A percentile compares a stretch with the other conserved stretches of the same genome.
phyloP scores from a whole-genome alignment of 2,797 vertebrate species.

The Muscicapa striata region DNA sequence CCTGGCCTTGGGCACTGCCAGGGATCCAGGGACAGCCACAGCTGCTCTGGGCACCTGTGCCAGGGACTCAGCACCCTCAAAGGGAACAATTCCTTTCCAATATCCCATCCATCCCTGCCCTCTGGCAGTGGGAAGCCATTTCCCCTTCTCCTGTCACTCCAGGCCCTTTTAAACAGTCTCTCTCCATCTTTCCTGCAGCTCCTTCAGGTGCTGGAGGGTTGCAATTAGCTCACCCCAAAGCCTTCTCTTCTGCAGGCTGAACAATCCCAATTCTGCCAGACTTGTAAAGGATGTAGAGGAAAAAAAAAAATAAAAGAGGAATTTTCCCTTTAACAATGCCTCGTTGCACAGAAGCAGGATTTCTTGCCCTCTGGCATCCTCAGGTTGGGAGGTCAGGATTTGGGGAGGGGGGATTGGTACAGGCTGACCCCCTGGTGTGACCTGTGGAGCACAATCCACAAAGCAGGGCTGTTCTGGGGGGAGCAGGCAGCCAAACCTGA shows the following conservation, averaged over 20 bases:
- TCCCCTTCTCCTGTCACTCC: neutral
- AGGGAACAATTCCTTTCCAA: rapidly evolving
- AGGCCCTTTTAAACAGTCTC: neutral
- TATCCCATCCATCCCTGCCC: rapidly evolving
- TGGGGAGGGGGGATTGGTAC: neutral
- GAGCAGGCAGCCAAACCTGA: neutral
- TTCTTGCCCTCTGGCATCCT: constrained; percentile 28
- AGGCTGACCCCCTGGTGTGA: neutral
- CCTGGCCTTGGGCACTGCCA: rapidly evolving
- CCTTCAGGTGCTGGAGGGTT: neutral
- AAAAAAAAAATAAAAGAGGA: neutral
- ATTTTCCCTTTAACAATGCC: neutral
- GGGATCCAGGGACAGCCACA: neutral
- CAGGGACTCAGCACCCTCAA: neutral
- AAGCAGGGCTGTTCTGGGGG: neutral
- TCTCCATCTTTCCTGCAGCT: neutral
- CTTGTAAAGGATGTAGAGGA: neutral
- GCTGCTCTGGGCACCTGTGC: neutral
- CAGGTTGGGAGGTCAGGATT: neutral
- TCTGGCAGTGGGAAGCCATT: neutral
- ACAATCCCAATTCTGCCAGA: neutral
- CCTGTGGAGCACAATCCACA: neutral
- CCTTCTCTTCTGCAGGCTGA: neutral
- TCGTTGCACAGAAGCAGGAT: neutral
- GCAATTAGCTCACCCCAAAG: neutral